Evolutionary conservation across 1,140 invertebrate species (phyloP), one percentile per base, ranked within the genome.

Genomic region (Tyrophagus putrescentiae): DNA sequence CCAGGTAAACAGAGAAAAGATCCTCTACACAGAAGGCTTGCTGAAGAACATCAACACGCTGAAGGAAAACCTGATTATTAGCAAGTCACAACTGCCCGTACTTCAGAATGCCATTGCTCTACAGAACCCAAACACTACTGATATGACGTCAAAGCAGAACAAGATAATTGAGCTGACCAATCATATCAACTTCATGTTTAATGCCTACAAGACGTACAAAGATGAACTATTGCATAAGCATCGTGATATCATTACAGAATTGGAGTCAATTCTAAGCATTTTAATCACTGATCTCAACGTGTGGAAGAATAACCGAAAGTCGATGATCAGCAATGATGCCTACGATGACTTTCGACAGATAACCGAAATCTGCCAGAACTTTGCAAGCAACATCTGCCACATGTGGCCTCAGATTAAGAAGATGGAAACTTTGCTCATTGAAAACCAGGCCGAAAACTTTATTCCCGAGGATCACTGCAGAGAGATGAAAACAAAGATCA

Each of bases 401-500:
- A 48, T 48, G 45, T 48, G 45, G 45, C 45, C 45, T 7, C 45
- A 48, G 18, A 48, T 48, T 25, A 48, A 48, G 18, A 48, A 48
- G 21, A 48, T 48, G 7, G 45, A 48, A 21, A 18, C 45, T 48
- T 21, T 48, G 18, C 18, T 48, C 23, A 9, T 7, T 18, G 45
- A 48, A 7, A 48, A 7, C 7, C 45, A 48, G 9, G 45, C 31
- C 31, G 45, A 18, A 7, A 48, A 48, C 21, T 48, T 18, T 48
- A 48, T 48, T 48, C 45, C 45, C 31, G 45, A 48, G 9, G 18
- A 21, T 48, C 52, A 54, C n/a, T 54, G 13, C 13, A 31, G 18
- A 3, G 52, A 54, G 27, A 54, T 52, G 2, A 62, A 50, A 28
- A 48, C 36, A 32, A 23, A 62, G n/a, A 64, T 59, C 23, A 64